phyloP scores from a whole-genome alignment of 2,113 vertebrate genomes.

The Hemiscyllium ocellatum region DNA sequence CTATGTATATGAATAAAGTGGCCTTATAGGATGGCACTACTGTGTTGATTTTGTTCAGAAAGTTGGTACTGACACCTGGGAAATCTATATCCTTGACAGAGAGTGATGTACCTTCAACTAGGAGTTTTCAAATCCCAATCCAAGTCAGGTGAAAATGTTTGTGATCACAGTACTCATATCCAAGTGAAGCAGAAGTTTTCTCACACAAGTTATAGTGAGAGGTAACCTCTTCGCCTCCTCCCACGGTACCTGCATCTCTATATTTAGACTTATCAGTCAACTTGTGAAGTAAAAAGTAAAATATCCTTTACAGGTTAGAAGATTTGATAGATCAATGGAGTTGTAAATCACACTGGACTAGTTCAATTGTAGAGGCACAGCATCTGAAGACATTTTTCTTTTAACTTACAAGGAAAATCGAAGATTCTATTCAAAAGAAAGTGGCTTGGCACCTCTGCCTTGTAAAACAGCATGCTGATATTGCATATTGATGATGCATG shows the following conservation, averaged over 20 bases:
- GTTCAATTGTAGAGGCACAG: background rate
- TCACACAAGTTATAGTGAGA: background rate
- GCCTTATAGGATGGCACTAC: background rate
- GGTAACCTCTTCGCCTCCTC: background rate
- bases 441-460: background rate
- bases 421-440: background rate
- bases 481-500: background rate
- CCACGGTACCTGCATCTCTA: background rate
- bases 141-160: background rate
- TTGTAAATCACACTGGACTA: background rate
- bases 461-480: background rate
- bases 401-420: background rate
- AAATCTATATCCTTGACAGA: background rate
- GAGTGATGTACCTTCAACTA: background rate
- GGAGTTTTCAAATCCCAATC: background rate
- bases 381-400: background rate
- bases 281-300: background rate
- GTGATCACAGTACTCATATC: background rate
- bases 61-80: background rate
- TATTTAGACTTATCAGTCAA: slow-evolving; percentile 11
- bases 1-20: background rate
- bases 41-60: background rate
- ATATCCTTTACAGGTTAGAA: background rate
- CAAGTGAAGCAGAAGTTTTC: background rate
- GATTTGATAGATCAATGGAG: background rate